These are phyloP conservation scores for Penaeus vannamei DNA, from an alignment of 1,140 invertebrate genomes.

Conservation along the genomic window DNA sequence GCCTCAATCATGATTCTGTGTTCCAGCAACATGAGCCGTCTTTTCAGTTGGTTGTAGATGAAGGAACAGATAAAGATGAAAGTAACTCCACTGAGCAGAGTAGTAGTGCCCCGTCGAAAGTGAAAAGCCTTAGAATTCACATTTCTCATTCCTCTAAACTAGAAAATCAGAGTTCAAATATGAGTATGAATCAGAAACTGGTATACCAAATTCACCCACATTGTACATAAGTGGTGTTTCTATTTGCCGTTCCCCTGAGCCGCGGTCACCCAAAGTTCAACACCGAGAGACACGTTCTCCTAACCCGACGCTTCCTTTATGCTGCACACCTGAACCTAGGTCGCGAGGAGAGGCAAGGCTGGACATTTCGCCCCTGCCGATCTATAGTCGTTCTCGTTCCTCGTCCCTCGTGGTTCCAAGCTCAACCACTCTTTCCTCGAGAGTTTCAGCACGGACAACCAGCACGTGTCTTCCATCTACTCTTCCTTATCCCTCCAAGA, in stretches of 20 bases:
- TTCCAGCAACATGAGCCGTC: conserved; percentile 59
- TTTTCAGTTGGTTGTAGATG: conserved; percentile 63
- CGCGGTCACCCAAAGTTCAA: conserved; percentile 71
- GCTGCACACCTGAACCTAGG: conserved; percentile 68
- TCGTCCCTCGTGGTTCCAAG: conserved; percentile 65
- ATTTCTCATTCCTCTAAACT: conserved; percentile 64
- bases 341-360: conserved; percentile 53
- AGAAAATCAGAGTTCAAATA: conserved; percentile 75
- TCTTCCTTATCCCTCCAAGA: conserved; percentile 69
- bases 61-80: conserved; percentile 68
- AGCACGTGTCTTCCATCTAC: conserved; percentile 61
- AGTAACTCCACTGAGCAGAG: conserved; percentile 65
- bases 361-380: conserved; percentile 65
- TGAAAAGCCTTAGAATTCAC: conserved; percentile 63
- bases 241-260: conserved; percentile 76
- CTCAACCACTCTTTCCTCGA: conserved; percentile 51
- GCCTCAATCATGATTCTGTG: conserved; percentile 36
- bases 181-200: conserved; percentile 76
- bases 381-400: conserved; percentile 65
- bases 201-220: conserved; percentile 77
- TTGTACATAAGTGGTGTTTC: conserved; percentile 78
- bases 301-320: conserved; percentile 69
- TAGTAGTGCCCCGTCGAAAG: conserved; percentile 62
- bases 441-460: conserved; percentile 50
- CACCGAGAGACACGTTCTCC: conserved; percentile 64